Conservation (phyloP, 2,113 vertebrate species). For the Gadus macrocephalus region DNA sequence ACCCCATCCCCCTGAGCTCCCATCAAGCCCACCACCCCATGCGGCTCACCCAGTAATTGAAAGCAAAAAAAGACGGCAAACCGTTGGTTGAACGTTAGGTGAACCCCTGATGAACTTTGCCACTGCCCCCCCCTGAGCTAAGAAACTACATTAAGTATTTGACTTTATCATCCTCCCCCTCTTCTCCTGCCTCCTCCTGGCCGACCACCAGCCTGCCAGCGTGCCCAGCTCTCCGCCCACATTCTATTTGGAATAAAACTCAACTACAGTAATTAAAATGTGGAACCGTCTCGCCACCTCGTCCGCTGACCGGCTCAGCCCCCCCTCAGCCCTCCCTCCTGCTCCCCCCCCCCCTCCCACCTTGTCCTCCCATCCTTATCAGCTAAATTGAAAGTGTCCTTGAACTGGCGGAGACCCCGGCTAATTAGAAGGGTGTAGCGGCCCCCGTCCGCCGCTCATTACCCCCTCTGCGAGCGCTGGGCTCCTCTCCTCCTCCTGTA, state of each 20-base stretch:
- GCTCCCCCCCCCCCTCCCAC: slow-evolving; percentile 22
- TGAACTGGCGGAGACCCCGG: slow-evolving; percentile 61
- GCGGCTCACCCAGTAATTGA: slow-evolving; percentile 45
- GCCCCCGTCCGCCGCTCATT: slow-evolving; percentile 60
- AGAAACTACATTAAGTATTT: too few species aligned
- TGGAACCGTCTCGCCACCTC: too few species aligned
- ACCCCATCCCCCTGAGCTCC: too few species aligned
- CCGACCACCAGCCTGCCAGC: slow-evolving; percentile 20
- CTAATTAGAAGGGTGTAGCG: slow-evolving; percentile 62
- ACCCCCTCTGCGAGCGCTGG: slow-evolving; percentile 26
- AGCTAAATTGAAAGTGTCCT: slow-evolving; percentile 67
- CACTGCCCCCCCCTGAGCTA: slow-evolving; percentile 14
- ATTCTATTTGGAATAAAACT: too few species aligned
- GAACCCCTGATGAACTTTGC: slow-evolving; percentile 30
- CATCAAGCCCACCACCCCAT: not conserved
- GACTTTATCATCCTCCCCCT: too few species aligned
- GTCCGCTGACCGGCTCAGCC: not conserved
- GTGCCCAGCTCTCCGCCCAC: not conserved
- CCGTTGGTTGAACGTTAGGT: slow-evolving; percentile 32
- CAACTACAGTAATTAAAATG: too few species aligned
- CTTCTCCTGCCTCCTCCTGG: too few species aligned
- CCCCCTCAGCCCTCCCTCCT: not conserved
- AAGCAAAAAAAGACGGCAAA: slow-evolving; percentile 50
- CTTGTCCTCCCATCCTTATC: slow-evolving; percentile 62
- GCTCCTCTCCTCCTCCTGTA: slow-evolving; percentile 22